Base-by-base conservation (phyloP, 1,140 invertebrate species). In the Rhynchophorus ferrugineus region DNA sequence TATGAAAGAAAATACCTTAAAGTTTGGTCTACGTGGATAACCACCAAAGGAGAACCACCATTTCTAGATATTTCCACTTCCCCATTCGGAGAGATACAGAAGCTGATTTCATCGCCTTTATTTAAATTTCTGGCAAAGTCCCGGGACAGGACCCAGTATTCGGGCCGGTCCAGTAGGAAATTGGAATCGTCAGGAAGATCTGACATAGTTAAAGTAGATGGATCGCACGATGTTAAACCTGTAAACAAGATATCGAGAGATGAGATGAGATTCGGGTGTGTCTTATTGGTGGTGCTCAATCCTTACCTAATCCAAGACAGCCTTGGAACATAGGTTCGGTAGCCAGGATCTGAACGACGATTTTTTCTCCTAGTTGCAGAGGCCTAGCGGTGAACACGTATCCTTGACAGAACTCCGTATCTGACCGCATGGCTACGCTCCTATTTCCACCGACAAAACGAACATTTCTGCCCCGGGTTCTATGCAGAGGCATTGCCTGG, bases 121-220 rank as follows among this genome's bases (percentile, higher is more conserved):
- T 87, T 77, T 0, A 92, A 81, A 29, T 78, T 83, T 20, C 84
- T 82, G 0, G 89, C 91, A 1, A 96, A 89, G 66, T 97, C 91
- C 61, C 95, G 89, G 58, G 87, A 87, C 0, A 98, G 89, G 1
- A 97, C 91, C 94, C 94, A 98, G 68, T 98, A 98, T 64, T 98
- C 94, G 0, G 86, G 88, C n/a, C 95, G 75, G 68, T 98, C 95
- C 2, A 98, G 69, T 0, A 98, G 73, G 18, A 88, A 78, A 62
- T 98, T 92, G 0, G 91, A 86, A 72, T 98, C 93, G 59, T 95
- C 91, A 0, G 95, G 95, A 6, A 98, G 71, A 60, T 91, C 89
- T 9, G 76, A 74, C 0, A 78, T 71, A 29, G 81, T 74, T 6
- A 98, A 62, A 6, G 75, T 78, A 0, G 79, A 74, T 0, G 94